Percentiles rank a stretch among this genome's conserved stretches.
phyloP scores from a whole-genome alignment of 2,113 vertebrate genomes.

The Theropithecus gelada region DNA sequence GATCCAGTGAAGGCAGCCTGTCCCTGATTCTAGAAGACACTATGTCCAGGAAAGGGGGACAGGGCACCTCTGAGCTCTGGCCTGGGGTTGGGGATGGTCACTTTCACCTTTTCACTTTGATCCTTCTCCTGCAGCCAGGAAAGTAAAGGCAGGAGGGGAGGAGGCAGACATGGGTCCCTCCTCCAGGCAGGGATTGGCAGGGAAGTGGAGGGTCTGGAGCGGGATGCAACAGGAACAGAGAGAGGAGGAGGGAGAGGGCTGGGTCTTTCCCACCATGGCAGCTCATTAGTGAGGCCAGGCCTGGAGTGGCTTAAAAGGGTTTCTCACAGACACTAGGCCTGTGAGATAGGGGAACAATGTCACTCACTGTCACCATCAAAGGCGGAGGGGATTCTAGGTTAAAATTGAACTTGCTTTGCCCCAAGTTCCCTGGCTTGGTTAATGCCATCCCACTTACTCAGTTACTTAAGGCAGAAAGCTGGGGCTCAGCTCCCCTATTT shows the following conservation, averaged over 20 bases:
- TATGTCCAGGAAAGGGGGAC: not conserved
- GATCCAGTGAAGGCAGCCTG: not conserved
- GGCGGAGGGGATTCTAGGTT: not conserved
- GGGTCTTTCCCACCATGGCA: not conserved
- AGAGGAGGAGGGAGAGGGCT: not conserved
- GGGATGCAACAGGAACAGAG: constrained; percentile 19
- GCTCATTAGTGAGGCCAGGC: not conserved
- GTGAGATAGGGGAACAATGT: not conserved
- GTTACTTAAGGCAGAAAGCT: not conserved
- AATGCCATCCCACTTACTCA: not conserved
- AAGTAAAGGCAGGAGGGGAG: not conserved
- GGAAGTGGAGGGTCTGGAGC: constrained; percentile 79
- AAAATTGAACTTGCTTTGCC: not conserved
- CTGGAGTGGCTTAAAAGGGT: not conserved
- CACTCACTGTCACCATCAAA: not conserved
- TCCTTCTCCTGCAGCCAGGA: not conserved
- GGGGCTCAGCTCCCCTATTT: not conserved
- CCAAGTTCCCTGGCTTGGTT: not conserved
- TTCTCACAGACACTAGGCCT: not conserved
- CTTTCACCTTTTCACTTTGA: not conserved
- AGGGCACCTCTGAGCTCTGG: not conserved
- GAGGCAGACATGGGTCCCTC: not conserved
- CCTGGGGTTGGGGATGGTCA: too few relatives aligned
- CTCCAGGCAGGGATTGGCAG: not conserved
- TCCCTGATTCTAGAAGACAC: not conserved